Base-by-base conservation (phyloP, 2,888 invertebrate genomes). In the Coenonympha glycerion region DNA sequence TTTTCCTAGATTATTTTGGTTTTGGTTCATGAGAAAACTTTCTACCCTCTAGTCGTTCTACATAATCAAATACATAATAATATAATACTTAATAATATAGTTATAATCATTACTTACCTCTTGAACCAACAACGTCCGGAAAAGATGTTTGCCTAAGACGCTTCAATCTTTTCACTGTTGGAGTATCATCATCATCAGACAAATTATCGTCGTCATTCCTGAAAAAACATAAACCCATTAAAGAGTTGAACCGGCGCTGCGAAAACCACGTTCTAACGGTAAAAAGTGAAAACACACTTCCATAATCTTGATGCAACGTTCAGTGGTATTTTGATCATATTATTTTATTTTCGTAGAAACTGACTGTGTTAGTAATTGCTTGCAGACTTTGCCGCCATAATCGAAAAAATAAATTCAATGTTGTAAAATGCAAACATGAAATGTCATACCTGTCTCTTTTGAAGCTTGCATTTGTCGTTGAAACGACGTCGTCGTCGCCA, bases 391-490 rank as follows among this genome's bases (percentile, higher is more conserved):
- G 72, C 87, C 87, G 87, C 87, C 87, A 86, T 86, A 86, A 77
- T 76, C 66, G 71, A 8, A 64, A 46, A 37, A 4, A 26, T 19
- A 61, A 57, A 24, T 59, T 57, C 59, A 66, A 56, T 71, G 71
- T 79, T 81, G 83, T 85, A 84, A 83, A 86, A 79, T 81, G 83
- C 85, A 84, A 83, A 86, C 84, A 85, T 73, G 76, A 71, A 74
- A 72, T 76, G 77, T 74, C 81, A 79, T 76, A 87, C 87, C 87
- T 87, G 80, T 85, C 79, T 72, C 87, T 76, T 76, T 87, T 87
- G 72, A 76, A 73, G 75, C 73, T 77, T 62, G 72, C 66, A 63
- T 69, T 71, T 53, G 61, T 60, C 54, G 66, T n/a, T n/a, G n/a
- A n/a, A n/a, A n/a, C 55, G 48, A 70, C 66, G 65, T 71, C 71